phyloP scores from a whole-genome alignment of 2,113 vertebrate species.

The Eupsittula cactorum region DNA sequence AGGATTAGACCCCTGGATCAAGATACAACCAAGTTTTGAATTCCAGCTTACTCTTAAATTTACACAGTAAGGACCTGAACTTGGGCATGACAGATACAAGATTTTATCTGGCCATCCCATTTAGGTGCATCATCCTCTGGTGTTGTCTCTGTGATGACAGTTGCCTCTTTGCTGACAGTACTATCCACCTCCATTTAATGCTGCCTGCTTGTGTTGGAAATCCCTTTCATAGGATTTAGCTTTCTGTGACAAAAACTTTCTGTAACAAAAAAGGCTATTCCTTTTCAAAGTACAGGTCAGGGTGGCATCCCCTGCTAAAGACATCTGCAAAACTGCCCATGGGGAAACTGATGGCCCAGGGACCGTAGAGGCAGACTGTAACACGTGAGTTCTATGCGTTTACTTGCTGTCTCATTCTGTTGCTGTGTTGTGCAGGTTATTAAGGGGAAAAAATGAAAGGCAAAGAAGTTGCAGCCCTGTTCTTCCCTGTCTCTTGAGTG shows the following conservation, averaged over 20 bases:
- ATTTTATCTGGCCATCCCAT: background rate
- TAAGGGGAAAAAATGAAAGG: background rate
- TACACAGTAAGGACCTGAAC: background rate
- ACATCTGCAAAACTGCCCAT: accelerated
- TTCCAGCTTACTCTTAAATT: background rate
- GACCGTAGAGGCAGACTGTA: background rate
- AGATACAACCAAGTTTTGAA: background rate
- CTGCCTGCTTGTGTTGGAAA: background rate
- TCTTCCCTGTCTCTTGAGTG: background rate
- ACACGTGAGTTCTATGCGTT: background rate
- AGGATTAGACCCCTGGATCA: background rate
- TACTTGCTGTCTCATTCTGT: background rate
- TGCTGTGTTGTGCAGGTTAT: background rate
- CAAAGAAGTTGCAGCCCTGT: background rate
- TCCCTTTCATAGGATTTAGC: background rate
- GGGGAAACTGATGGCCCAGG: background rate
- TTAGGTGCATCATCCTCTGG: background rate
- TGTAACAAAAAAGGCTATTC: background rate
- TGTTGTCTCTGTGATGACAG: background rate
- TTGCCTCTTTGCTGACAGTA: background rate
- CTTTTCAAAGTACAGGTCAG: background rate
- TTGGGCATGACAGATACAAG: background rate
- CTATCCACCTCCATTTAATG: background rate
- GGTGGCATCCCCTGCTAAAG: background rate
- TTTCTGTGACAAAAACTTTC: background rate